These are phyloP conservation scores for Diplodus puntazzo DNA, from an alignment of 2,797 vertebrate species.

Conservation along the genomic window DNA sequence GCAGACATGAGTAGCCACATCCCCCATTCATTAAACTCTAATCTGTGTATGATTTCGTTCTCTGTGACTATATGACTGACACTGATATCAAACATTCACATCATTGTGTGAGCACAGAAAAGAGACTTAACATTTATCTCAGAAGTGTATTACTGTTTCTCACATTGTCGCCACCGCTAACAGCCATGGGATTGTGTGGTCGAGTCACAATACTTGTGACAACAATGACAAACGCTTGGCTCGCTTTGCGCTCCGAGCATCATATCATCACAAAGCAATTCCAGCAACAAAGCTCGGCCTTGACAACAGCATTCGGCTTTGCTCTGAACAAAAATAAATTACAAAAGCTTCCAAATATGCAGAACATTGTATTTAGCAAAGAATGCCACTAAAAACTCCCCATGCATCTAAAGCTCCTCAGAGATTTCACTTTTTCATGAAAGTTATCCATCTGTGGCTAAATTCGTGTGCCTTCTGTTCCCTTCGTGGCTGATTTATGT, in stretches of 20 bases:
- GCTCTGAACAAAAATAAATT: slow-evolving; percentile 50
- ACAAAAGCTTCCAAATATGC: slow-evolving; percentile 50
- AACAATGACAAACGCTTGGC: slow-evolving; percentile 70
- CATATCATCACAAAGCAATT: slow-evolving; percentile 61
- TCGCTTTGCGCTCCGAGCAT: slow-evolving; percentile 53
- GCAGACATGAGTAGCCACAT: neutral
- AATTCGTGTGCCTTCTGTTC: slow-evolving; percentile 43
- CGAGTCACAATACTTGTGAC: slow-evolving; percentile 58
- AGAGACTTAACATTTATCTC: slow-evolving; percentile 55
- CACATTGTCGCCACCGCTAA: slow-evolving; percentile 61
- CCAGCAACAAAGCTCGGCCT: slow-evolving; percentile 53
- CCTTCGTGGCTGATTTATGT: slow-evolving; percentile 11
- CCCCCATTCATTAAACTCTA: slow-evolving; percentile 45
- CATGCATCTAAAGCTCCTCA: slow-evolving; percentile 43
- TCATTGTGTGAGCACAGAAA: slow-evolving; percentile 52
- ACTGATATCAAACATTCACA: slow-evolving; percentile 38
- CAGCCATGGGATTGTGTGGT: slow-evolving; percentile 60
- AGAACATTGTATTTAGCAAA: slow-evolving; percentile 60
- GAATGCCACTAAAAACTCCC: slow-evolving; percentile 43
- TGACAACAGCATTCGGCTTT: slow-evolving; percentile 44
- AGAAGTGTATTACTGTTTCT: slow-evolving; percentile 58
- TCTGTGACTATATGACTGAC: slow-evolving; percentile 35
- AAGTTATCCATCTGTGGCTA: slow-evolving; percentile 56
- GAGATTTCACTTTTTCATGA: slow-evolving; percentile 44
- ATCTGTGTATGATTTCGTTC: slow-evolving; percentile 38